Base-by-base conservation (phyloP, 2,888 invertebrate species). In the Tetropium fuscum region DNA sequence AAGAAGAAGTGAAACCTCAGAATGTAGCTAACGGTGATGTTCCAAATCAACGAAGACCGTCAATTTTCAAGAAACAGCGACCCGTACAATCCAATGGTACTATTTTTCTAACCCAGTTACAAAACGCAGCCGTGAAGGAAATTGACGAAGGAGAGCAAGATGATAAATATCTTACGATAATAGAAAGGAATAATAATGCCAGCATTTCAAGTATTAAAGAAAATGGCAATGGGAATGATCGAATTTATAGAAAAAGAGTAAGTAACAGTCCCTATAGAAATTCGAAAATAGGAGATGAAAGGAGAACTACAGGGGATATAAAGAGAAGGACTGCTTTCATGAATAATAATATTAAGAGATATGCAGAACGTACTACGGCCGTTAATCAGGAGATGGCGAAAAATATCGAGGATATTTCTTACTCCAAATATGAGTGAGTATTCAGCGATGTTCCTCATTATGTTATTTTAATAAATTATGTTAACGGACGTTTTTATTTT, bases 351-450 rank as follows among this genome's bases (percentile, higher is more conserved):
- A 79, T 85, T 16, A 86, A 87, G 15, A 85, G 87, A 73, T 90
- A 88, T 73, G 86, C 87, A 68, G 85, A 88, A 74, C 87, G 87
- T 84, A 78, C 89, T 51, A 87, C 85, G 73, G 84, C 86, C n/a
- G 90, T 91, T 4, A 84, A 93, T 75, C 86, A 88, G 5, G 90
- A 91, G 75, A 93, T 95, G 91, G 87, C 89, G 48, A 86, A 89
- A 25, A 91, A 92, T 66, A 90, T 95, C 64, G 90, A 93, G 68
- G 88, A 90, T 68, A 92, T 95, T 90, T 90, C 92, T n/a, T 87
- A 92, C 63, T 91, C 92, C 58, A 92, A 92, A 78, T 87, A 87
- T 81, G 87, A 88, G 90, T 90, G 80, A 85, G 86, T 66, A 30
- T 53, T 45, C 38, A 20, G n/a, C 11, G 6, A 3, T 34, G 36